phyloP scores from a whole-genome alignment of 2,113 vertebrate genomes.

The Varanus komodoensis region DNA sequence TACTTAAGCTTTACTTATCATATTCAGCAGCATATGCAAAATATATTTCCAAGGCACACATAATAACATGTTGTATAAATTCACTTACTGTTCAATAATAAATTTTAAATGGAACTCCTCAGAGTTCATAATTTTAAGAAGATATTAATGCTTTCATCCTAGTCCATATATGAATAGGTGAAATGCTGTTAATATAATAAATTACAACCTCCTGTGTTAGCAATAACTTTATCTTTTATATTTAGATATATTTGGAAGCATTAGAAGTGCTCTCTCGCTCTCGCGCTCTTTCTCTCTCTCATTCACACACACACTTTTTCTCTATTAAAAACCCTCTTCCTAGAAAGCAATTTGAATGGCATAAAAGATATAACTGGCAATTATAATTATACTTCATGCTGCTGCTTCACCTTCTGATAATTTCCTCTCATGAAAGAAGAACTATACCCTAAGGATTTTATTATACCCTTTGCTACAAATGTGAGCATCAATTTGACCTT shows the following conservation, averaged over 20 bases:
- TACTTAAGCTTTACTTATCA: not conserved
- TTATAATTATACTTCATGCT: slow-evolving; percentile 4
- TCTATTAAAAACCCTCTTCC: not conserved
- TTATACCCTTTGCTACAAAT: slow-evolving; percentile 13
- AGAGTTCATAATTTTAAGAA: slow-evolving; percentile 4
- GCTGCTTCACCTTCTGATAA: not conserved
- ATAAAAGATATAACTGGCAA: not conserved
- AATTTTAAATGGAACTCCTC: not conserved
- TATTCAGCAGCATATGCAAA: not conserved
- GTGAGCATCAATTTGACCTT: not conserved
- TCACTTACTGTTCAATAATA: slow-evolving; percentile 10
- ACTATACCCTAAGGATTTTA: slow-evolving; percentile 7
- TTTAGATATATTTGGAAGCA: not conserved
- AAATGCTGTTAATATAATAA: slow-evolving; percentile 5
- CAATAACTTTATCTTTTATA: slow-evolving; percentile 6
- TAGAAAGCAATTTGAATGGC: not conserved
- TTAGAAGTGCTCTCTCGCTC: not conserved
- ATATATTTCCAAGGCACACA: not conserved
- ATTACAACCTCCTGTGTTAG: not conserved
- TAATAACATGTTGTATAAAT: not conserved
- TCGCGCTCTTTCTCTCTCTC: not conserved
- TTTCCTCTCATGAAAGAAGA: slow-evolving; percentile 30
- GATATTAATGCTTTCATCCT: not conserved
- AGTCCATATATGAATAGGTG: not conserved
- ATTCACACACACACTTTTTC: not conserved